Evolutionary conservation across 2,888 invertebrate genomes (phyloP).

Genomic region (Drosophila anomelani): DNA sequence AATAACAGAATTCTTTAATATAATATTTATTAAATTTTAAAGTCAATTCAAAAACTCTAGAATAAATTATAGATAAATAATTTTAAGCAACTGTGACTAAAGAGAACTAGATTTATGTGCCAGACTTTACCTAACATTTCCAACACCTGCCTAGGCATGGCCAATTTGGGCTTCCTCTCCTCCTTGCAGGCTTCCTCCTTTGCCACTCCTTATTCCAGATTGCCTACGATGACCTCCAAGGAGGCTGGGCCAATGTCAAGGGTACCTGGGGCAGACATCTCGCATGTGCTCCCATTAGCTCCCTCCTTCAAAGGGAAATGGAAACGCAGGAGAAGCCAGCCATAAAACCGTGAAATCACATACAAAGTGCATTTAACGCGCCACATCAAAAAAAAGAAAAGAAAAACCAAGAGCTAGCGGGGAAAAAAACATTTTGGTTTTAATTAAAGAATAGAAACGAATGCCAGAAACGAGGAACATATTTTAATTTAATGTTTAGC

Average conservation of each 20-base stretch:
- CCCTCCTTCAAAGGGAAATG: constrained; percentile 17
- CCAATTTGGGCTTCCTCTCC: constrained; percentile 6
- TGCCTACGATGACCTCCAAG: constrained; percentile 60
- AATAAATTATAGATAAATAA: not conserved
- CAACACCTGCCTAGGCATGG: constrained; percentile 21
- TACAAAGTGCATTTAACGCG: constrained; percentile 74
- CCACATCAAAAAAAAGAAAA: constrained; percentile 35
- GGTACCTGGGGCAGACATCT: constrained; percentile 52
- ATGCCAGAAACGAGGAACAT: constrained; percentile 50
- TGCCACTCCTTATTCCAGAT: constrained; percentile 3
- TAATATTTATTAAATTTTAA: not conserved
- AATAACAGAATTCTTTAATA: not conserved
- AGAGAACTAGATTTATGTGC: not conserved
- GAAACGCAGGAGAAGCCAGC: constrained; percentile 38
- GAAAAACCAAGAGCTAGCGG: constrained; percentile 13
- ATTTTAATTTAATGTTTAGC: constrained; percentile 74
- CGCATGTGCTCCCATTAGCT: constrained; percentile 51
- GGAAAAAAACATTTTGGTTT: constrained; percentile 70
- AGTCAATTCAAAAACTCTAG: not conserved
- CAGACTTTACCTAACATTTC: not conserved
- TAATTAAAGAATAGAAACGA: constrained; percentile 63
- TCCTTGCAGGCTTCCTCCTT: not conserved
- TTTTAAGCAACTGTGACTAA: not conserved
- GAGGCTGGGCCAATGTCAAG: constrained; percentile 58
- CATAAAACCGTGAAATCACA: constrained; percentile 75